Conservation (phyloP, 2,797 vertebrate species). For the Rallus crepitans region DNA sequence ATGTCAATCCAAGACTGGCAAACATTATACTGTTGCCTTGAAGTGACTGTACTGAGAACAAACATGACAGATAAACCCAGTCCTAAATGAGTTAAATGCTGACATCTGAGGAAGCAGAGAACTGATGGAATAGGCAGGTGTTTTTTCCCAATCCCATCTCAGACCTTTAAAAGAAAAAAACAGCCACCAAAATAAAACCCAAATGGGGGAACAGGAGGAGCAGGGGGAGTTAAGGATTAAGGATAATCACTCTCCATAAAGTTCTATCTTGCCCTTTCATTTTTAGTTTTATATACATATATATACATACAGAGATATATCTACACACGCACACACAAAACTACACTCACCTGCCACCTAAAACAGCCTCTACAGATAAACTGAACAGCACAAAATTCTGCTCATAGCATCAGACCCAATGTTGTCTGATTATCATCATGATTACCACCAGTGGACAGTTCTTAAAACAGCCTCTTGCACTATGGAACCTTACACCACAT, state of each 20-base stretch:
- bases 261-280: background rate
- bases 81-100: slow-evolving; percentile 8
- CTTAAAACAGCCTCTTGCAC: background rate
- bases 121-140: background rate
- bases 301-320: background rate
- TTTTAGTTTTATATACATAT: background rate
- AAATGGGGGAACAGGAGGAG: fast-evolving
- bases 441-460: background rate
- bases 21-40: slow-evolving; percentile 1
- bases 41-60: slow-evolving; percentile 23
- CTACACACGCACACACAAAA: background rate
- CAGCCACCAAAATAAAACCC: too few relatives aligned
- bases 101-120: background rate
- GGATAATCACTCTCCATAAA: background rate
- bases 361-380: background rate
- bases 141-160: background rate
- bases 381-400: background rate
- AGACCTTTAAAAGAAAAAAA: background rate
- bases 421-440: background rate
- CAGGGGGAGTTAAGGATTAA: background rate
- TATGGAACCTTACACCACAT: background rate
- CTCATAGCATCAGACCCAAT: background rate
- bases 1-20: slow-evolving; percentile 13
- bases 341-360: background rate
- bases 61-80: slow-evolving; percentile 31